These are phyloP conservation scores for Neomicropteryx cornuta DNA, from an alignment of 1,140 invertebrate species.

Conservation along the genomic window DNA sequence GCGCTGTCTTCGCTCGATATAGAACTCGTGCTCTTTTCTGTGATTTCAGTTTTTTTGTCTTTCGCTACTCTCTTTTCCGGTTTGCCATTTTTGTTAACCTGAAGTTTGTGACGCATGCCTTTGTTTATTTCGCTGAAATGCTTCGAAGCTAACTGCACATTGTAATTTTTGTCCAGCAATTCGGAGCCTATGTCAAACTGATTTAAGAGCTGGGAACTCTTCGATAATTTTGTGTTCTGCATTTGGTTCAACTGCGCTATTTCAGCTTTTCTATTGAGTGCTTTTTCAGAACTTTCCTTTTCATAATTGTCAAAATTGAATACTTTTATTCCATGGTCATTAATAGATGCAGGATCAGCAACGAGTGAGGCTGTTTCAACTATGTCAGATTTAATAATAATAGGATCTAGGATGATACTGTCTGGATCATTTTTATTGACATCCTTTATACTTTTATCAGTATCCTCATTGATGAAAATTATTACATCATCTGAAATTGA, in stretches of 20 bases:
- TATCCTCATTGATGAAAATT: no score
- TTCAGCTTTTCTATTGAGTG: conserved; percentile 32
- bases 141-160: conserved; percentile 11
- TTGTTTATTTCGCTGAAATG: conserved; percentile 14
- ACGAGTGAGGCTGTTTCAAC: conserved; percentile 14
- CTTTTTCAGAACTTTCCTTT: conserved; percentile 27
- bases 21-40: conserved; percentile 38
- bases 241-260: conserved; percentile 32
- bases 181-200: conserved; percentile 7
- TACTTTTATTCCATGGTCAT: conserved; percentile 34
- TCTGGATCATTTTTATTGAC: conserved; percentile 23
- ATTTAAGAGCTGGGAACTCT: conserved; percentile 26
- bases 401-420: conserved; percentile 16
- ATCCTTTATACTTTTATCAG: no score
- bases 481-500: no score
- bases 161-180: conserved; percentile 8
- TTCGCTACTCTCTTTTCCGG: no score
- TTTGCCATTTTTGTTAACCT: no score
- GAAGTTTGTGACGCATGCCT: no score
- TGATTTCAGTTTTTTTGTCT: conserved; percentile 32
- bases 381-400: conserved; percentile 13
- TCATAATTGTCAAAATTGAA: conserved; percentile 40
- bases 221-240: conserved; percentile 35
- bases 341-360: conserved; percentile 18
- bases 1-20: conserved; percentile 39